Conservation (phyloP, 2,888 invertebrate species). For the Nomada ruficornis region DNA sequence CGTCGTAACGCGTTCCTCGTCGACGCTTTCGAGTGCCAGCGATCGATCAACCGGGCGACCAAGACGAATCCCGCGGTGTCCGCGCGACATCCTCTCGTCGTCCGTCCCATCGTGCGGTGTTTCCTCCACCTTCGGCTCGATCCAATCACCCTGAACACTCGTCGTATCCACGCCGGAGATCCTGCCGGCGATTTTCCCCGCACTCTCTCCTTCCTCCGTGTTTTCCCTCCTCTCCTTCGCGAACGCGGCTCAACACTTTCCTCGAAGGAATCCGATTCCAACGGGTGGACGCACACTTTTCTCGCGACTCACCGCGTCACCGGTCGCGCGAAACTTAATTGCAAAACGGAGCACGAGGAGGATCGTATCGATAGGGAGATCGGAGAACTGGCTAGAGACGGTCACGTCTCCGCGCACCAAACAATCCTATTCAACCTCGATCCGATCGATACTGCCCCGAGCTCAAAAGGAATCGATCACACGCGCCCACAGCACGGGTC, state of each 20-base stretch:
- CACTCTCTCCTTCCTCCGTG: neutral
- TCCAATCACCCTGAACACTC: slow-evolving; percentile 22
- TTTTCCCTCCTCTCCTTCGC: neutral
- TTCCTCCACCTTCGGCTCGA: slow-evolving; percentile 55
- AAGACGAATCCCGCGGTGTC: slow-evolving; percentile 53
- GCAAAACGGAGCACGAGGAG: no score
- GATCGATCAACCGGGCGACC: slow-evolving; percentile 39
- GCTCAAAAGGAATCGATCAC: no score
- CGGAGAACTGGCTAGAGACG: neutral
- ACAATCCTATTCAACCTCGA: neutral
- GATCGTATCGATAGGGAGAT: neutral
- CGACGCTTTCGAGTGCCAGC: slow-evolving; percentile 7
- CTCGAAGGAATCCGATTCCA: neutral
- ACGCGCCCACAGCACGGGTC: no score
- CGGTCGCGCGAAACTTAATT: neutral
- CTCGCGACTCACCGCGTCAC: neutral
- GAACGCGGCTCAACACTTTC: slow-evolving; percentile 1
- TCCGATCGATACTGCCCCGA: neutral
- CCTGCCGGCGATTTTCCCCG: neutral
- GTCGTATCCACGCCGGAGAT: slow-evolving; percentile 19
- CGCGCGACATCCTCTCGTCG: slow-evolving; percentile 63
- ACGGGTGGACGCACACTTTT: neutral
- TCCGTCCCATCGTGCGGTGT: slow-evolving; percentile 60
- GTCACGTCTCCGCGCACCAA: neutral
- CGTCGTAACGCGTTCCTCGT: slow-evolving; percentile 41